Percentiles rank a stretch among this genome's conserved stretches.
Conservation (phyloP, 2,888 invertebrate species). For the Dimorphilus gyrociliatus region DNA sequence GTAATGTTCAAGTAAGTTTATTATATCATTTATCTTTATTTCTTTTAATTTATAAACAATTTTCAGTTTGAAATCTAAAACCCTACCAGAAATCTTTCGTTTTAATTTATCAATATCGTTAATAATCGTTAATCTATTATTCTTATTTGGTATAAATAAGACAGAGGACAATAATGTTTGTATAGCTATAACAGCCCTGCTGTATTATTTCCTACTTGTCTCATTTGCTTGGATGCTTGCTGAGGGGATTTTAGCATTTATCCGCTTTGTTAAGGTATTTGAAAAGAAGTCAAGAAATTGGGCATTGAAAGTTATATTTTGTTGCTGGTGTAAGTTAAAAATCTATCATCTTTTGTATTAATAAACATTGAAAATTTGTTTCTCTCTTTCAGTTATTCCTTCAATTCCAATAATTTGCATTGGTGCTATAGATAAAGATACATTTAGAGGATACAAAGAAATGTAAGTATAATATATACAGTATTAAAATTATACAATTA, state of each 20-base stretch:
- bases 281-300: too few species aligned
- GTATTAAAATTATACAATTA: too few species aligned
- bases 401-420: too few species aligned
- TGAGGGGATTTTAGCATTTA: conserved; percentile 51
- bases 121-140: conserved; percentile 44
- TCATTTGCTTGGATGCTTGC: conserved; percentile 58
- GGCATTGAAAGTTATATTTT: too few species aligned
- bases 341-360: too few species aligned
- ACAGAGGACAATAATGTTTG: conserved; percentile 40
- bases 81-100: conserved; percentile 39
- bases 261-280: conserved; percentile 51
- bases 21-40: too few species aligned
- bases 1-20: conserved; percentile 38
- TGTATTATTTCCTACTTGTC: conserved; percentile 52
- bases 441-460: too few species aligned
- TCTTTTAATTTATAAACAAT: not conserved
- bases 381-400: too few species aligned
- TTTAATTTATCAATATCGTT: conserved; percentile 49
- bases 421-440: too few species aligned
- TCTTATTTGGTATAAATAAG: conserved; percentile 31
- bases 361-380: too few species aligned
- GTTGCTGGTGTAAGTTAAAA: too few species aligned
- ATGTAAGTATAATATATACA: too few species aligned
- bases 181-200: conserved; percentile 46
- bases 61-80: not conserved